Evolutionary conservation across 2,888 invertebrate genomes (phyloP), one percentile per base, ranked within the genome.

Genomic region (Tipula lateralis): DNA sequence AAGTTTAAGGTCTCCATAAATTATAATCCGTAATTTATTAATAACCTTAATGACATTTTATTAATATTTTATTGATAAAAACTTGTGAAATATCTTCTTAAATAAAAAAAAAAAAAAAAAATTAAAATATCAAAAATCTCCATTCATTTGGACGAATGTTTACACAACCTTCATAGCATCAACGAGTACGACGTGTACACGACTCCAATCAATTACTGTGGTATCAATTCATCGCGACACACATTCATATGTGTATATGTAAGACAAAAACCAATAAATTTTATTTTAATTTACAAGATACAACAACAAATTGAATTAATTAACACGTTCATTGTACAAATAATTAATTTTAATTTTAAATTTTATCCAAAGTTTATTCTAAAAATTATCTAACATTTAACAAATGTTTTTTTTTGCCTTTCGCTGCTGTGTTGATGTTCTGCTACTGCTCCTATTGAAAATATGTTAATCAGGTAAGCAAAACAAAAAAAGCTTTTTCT

Each of bases 321-420:
- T 66, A 66, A 66, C 66, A 66, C 66, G 24, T 66, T 66, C 24
- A 66, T 66, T 66, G 66, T 66, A 66, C 66, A 66, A 66, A 66
- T 66, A 66, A 66, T 66, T 66, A 66, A 66, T 66, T 66, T 66
- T 66, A 66, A 66, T 66, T 66, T 66, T 66, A 24, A 66, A 66
- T 24, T 66, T 24, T 66, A 66, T 66, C 66, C 19, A 66, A 66
- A 66, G 66, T 66, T 66, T 66, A 24, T 66, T 66, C 66, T 66
- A 66, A 24, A 66, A 66, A 66, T 66, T 66, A 66, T 66, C 66
- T 66, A 24, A 66, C 66, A 66, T 66, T 66, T 66, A 66, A 12
- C 24, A 66, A n/a, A n/a, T n/a, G n/a, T n/a, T n/a, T n/a, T 66
- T 66, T 66, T 66, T 66, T 66, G 66, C 19, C 13, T 7, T 1